Evolutionary conservation across 2,888 invertebrate genomes (phyloP).

Genomic region (Bursaphelenchus okinawaensis): DNA sequence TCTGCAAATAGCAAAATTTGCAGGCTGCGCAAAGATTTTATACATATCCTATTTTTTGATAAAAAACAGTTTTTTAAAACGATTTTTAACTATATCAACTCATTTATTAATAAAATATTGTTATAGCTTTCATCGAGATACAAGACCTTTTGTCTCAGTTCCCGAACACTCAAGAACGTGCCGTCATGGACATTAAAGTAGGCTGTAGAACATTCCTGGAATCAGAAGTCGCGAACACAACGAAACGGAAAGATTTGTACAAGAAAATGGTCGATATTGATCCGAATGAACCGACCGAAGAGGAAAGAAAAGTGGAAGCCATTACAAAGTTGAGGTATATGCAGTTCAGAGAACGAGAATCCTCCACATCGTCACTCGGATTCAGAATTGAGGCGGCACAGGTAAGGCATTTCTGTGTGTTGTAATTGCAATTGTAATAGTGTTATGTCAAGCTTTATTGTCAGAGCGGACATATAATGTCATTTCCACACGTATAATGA

Average conservation of each 20-base stretch:
- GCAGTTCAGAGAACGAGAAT: constrained; percentile 86
- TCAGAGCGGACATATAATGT: too few species aligned
- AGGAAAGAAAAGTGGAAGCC: constrained; percentile 74
- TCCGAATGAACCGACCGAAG: constrained; percentile 75
- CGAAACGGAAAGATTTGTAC: constrained; percentile 78
- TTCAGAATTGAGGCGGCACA: constrained; percentile 94
- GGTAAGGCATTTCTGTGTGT: too few species aligned
- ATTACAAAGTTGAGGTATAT: constrained; percentile 88
- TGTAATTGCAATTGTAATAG: too few species aligned
- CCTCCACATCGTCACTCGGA: constrained; percentile 83
- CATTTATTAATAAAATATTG: too few species aligned
- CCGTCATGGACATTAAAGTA: constrained; percentile 93
- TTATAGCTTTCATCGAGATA: constrained; percentile 76
- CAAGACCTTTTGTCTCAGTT: constrained; percentile 87
- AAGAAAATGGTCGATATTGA: constrained; percentile 91
- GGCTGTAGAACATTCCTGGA: constrained; percentile 87
- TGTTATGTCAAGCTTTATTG: too few species aligned
- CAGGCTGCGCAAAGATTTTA: background rate
- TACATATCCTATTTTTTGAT: background rate
- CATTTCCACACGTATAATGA: too few species aligned
- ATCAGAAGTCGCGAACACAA: constrained; percentile 82
- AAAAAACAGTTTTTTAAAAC: background rate
- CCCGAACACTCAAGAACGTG: constrained; percentile 82
- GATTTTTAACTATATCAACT: too few species aligned
- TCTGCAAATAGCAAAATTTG: too few species aligned